phyloP scores from a whole-genome alignment of 2,888 invertebrate genomes.

The Shargacucullia verbasci region DNA sequence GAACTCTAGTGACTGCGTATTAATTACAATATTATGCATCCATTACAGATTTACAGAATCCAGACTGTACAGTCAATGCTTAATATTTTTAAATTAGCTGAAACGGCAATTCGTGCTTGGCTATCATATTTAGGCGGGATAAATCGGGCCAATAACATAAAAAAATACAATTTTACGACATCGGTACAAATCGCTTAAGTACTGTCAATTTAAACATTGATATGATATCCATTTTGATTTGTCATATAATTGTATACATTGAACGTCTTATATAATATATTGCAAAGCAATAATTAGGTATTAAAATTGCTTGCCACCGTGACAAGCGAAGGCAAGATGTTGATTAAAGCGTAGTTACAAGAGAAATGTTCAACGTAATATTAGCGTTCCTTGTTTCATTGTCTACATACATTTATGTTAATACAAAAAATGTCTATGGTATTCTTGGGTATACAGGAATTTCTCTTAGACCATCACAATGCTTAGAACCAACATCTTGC shows the following conservation, averaged over 20 bases:
- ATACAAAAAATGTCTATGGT: background rate
- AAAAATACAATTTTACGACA: conserved; percentile 27
- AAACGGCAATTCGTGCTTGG: conserved; percentile 37
- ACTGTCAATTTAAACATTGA: conserved; percentile 50
- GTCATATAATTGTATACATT: conserved; percentile 48
- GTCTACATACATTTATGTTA: background rate
- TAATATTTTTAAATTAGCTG: conserved; percentile 30
- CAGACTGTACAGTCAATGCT: conserved; percentile 34
- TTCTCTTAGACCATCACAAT: conserved; percentile 1
- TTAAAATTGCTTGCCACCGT: conserved; percentile 39
- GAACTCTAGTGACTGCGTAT: conserved; percentile 54
- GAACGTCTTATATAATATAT: conserved; percentile 50
- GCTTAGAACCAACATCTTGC: conserved; percentile 31
- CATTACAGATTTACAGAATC: conserved; percentile 20
- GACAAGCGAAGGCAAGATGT: conserved; percentile 36
- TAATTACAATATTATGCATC: conserved; percentile 34
- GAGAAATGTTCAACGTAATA: background rate
- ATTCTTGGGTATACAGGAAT: background rate
- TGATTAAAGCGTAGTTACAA: conserved; percentile 18
- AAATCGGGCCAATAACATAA: conserved; percentile 29
- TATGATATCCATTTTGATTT: conserved; percentile 55
- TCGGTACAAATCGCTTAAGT: conserved; percentile 44
- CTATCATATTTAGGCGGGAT: conserved; percentile 41
- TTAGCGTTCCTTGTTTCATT: background rate
- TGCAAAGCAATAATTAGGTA: conserved; percentile 52